Evolutionary conservation across 2,888 invertebrate genomes (phyloP), one percentile per base, ranked within the genome.

Genomic region (Drosophila testacea): DNA sequence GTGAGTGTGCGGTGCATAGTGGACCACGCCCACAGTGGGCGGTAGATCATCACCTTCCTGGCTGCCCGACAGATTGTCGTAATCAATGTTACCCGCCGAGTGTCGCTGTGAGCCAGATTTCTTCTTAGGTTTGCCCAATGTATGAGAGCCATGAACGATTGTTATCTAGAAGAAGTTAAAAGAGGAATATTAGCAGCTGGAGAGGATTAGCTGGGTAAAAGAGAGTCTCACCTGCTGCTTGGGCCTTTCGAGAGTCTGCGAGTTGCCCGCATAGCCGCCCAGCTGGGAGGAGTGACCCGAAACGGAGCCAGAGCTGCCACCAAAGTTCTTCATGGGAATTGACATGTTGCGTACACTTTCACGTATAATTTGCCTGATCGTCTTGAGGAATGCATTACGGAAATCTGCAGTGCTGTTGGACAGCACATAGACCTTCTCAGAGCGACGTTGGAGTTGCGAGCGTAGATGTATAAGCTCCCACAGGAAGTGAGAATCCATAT

Each of bases 311-410:
- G 94, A 94, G 78, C 93, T 93, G 42, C 94, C 94, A 42, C 94
- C 94, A 52, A 93, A 92, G 42, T 95, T 95, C 83, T 96, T 96
- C 84, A 95, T 95, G 62, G 98, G 98, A 93, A 98, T 96, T 90
- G 97, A 97, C 98, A 99, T 98, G 93, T 98, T 98, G 87, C 98
- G 95, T 47, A 99, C 98, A 69, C 98, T 98, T 93, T 99, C 98
- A 76, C 98, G 95, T 89, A 99, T 99, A 80, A 98, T 98, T 93
- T 98, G 98, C 62, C 99, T 95, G 89, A 99, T 98, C 67, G 98
- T 98, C 93, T 98, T 98, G 90, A 99, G 94, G 94, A 99, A 99
- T 81, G 98, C 98, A 93, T 98, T 98, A 83, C 98, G 96, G 93
- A 98, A 98, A 93, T 98, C 98, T 67, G 96, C 96, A 59, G 98